These are phyloP conservation scores for Scaptodrosophila latifasciaeformis DNA, from an alignment of 2,888 invertebrate genomes.

Conservation along the genomic window DNA sequence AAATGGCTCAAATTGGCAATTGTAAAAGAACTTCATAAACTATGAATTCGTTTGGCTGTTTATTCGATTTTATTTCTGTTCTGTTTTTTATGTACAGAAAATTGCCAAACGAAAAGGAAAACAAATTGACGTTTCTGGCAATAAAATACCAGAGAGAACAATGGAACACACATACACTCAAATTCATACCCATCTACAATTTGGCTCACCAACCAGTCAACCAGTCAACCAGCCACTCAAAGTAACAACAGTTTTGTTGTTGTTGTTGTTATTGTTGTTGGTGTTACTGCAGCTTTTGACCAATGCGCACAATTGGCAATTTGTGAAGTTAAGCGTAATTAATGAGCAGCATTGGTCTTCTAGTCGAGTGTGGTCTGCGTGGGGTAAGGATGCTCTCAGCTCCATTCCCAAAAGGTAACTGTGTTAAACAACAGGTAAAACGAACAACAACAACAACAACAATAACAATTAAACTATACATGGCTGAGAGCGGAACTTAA, in stretches of 20 bases:
- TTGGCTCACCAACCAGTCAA: slow-evolving; percentile 14
- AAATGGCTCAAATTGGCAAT: no score
- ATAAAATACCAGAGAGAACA: slow-evolving; percentile 60
- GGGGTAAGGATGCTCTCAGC: no score
- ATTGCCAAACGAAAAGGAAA: slow-evolving; percentile 41
- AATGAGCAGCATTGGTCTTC: slow-evolving; percentile 48
- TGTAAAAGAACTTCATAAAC: slow-evolving; percentile 60
- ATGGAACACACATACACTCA: slow-evolving; percentile 50
- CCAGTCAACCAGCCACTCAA: slow-evolving; percentile 8
- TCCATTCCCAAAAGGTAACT: not conserved
- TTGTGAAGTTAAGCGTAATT: slow-evolving; percentile 70
- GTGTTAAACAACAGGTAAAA: not conserved
- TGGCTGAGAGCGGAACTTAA: no score
- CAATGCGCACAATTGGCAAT: slow-evolving; percentile 68
- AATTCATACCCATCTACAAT: slow-evolving; percentile 18
- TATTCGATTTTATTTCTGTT: no score
- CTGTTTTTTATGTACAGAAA: no score
- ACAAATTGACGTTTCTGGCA: slow-evolving; percentile 62
- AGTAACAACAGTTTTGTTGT: slow-evolving; percentile 34
- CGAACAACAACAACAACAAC: no score
- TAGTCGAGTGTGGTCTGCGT: no score
- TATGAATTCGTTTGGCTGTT: slow-evolving; percentile 57
- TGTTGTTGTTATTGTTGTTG: no score
- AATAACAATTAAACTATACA: no score
- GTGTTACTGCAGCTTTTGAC: slow-evolving; percentile 42